Conservation (phyloP, 2,113 vertebrate species). For the Albula glossodonta region DNA sequence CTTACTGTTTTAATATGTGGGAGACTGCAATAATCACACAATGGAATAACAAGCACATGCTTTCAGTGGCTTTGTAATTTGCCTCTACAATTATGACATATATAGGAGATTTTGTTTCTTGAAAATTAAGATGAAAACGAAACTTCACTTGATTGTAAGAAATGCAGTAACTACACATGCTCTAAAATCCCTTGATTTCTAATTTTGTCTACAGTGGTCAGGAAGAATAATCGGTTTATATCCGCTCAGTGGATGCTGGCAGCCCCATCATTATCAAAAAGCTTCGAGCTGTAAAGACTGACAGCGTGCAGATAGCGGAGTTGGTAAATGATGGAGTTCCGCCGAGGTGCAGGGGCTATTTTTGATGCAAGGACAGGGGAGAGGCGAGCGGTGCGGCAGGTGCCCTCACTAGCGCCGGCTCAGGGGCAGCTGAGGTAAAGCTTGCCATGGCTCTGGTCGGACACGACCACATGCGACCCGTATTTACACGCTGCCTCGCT, state of each 20-base stretch:
- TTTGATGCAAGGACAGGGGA: background rate
- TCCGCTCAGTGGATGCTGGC: background rate
- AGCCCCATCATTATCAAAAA: background rate
- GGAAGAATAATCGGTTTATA: constrained; percentile 10
- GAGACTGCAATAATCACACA: too few relatives aligned
- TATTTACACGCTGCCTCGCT: too few relatives aligned
- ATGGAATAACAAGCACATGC: too few relatives aligned
- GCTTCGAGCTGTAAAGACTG: background rate
- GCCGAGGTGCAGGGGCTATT: background rate
- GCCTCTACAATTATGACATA: too few relatives aligned
- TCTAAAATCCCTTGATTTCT: constrained; percentile 2
- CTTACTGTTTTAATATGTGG: background rate
- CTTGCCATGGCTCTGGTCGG: too few relatives aligned
- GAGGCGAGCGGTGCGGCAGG: background rate
- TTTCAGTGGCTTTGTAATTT: too few relatives aligned
- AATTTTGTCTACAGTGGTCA: constrained; percentile 11
- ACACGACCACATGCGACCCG: too few relatives aligned
- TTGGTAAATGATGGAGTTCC: background rate
- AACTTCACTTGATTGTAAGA: background rate
- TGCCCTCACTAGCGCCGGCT: background rate
- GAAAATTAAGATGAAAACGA: background rate
- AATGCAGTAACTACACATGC: background rate
- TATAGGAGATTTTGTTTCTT: too few relatives aligned
- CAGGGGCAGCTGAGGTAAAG: background rate
- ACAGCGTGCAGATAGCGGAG: background rate